These are phyloP conservation scores for Calliphora vomitoria DNA, from an alignment of 2,888 invertebrate genomes.

Conservation along the genomic window DNA sequence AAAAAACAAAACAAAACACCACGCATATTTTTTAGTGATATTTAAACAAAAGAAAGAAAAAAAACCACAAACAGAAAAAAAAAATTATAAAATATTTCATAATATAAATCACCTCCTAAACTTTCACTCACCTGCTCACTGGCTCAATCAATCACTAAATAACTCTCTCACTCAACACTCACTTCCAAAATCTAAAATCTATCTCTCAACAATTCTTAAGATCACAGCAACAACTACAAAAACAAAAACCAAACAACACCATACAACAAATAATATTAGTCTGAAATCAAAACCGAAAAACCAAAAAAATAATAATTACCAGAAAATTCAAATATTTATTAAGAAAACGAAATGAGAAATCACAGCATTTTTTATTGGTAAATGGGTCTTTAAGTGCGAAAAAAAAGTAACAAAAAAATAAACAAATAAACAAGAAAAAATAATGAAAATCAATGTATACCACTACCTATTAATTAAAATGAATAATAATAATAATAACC, in stretches of 20 bases:
- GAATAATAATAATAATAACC: slow-evolving; percentile 20
- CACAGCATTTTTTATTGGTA: slow-evolving; percentile 73
- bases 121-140: slow-evolving; percentile 39
- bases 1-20: slow-evolving; percentile 38
- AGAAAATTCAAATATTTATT: slow-evolving; percentile 40
- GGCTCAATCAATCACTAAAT: slow-evolving; percentile 35
- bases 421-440: slow-evolving; percentile 17
- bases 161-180: slow-evolving; percentile 48
- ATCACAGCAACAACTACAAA: slow-evolving; percentile 44
- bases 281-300: slow-evolving; percentile 77
- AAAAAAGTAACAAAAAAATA: slow-evolving; percentile 34
- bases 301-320: slow-evolving; percentile 56
- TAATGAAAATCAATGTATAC: slow-evolving; percentile 60
- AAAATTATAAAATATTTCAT: slow-evolving; percentile 21
- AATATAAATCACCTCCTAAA: slow-evolving; percentile 50
- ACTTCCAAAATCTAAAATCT: slow-evolving; percentile 31
- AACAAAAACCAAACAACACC: slow-evolving; percentile 8
- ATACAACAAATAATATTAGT: slow-evolving; percentile 75
- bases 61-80: background rate
- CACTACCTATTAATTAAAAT: slow-evolving; percentile 39
- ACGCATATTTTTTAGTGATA: slow-evolving; percentile 65
- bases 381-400: slow-evolving; percentile 73
- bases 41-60: slow-evolving; percentile 28
- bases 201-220: slow-evolving; percentile 43
- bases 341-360: slow-evolving; percentile 37